Conservation (phyloP, 2,797 vertebrate species). For the Netta rufina region DNA sequence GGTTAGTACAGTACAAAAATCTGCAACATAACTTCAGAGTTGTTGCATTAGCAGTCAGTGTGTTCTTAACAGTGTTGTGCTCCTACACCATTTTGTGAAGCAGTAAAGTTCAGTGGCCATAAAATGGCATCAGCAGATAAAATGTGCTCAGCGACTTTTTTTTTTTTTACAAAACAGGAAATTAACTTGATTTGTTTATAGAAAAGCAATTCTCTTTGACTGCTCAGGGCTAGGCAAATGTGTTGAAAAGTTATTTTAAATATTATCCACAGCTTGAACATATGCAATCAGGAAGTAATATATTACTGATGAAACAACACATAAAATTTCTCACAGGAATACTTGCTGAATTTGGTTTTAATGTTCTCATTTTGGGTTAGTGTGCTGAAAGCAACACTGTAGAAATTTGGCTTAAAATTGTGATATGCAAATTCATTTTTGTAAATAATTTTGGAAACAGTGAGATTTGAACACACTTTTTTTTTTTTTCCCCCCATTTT, state of each 20-base stretch:
- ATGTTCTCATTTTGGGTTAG: neutral
- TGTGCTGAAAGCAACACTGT: neutral
- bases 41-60: neutral
- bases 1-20: neutral
- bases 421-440: neutral
- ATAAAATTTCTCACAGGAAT: neutral
- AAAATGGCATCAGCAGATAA: conserved; percentile 15
- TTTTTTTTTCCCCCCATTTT: neutral
- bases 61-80: neutral
- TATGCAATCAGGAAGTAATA: neutral
- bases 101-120: neutral
- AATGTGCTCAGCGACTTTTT: neutral
- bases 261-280: neutral
- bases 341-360: neutral
- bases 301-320: neutral
- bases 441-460: neutral
- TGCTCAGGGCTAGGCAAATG: neutral
- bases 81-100: conserved; percentile 4
- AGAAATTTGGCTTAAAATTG: neutral
- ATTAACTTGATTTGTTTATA: neutral
- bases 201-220: neutral
- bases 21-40: neutral
- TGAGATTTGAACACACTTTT: neutral
- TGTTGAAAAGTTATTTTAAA: neutral
- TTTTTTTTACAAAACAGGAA: conserved; percentile 17